phyloP scores from a whole-genome alignment of 2,888 invertebrate species.

The Acrobasis consociella region DNA sequence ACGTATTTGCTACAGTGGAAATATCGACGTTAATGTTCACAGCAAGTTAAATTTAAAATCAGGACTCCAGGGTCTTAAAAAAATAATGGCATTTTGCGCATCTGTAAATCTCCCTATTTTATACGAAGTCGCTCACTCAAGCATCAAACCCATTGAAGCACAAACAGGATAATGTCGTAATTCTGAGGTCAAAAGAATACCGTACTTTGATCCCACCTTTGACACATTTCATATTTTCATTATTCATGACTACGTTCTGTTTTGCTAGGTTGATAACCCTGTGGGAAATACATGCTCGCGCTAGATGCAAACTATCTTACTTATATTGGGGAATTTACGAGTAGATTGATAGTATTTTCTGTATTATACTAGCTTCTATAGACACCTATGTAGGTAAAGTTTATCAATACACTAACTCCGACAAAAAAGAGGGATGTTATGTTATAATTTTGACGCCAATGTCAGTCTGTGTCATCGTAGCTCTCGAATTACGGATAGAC shows the following conservation, averaged over 20 bases:
- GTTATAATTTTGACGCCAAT: too few species aligned
- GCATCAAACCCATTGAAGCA: slow-evolving; percentile 41
- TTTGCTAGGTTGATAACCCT: not conserved
- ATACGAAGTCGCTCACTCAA: slow-evolving; percentile 47
- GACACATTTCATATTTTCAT: slow-evolving; percentile 26
- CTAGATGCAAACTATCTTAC: slow-evolving; percentile 6
- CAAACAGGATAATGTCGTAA: slow-evolving; percentile 35
- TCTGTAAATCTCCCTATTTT: not conserved
- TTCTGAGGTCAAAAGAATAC: slow-evolving; percentile 25
- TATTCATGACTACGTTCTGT: not conserved
- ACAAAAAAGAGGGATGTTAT: too few species aligned
- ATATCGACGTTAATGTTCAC: too few species aligned
- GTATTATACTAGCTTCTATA: too few species aligned
- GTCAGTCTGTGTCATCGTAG: too few species aligned
- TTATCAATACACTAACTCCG: too few species aligned
- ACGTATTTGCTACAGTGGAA: too few species aligned
- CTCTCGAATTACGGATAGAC: too few species aligned
- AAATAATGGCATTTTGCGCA: not conserved
- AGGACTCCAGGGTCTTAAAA: too few species aligned
- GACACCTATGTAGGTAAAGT: too few species aligned
- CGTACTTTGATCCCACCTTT: slow-evolving; percentile 29
- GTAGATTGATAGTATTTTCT: too few species aligned
- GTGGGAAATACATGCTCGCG: slow-evolving; percentile 3
- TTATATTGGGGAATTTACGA: not conserved
- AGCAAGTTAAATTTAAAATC: too few species aligned